Percentiles rank a stretch among this genome's conserved stretches.
Conservation (phyloP, 2,113 vertebrate genomes). For the Python bivittatus region DNA sequence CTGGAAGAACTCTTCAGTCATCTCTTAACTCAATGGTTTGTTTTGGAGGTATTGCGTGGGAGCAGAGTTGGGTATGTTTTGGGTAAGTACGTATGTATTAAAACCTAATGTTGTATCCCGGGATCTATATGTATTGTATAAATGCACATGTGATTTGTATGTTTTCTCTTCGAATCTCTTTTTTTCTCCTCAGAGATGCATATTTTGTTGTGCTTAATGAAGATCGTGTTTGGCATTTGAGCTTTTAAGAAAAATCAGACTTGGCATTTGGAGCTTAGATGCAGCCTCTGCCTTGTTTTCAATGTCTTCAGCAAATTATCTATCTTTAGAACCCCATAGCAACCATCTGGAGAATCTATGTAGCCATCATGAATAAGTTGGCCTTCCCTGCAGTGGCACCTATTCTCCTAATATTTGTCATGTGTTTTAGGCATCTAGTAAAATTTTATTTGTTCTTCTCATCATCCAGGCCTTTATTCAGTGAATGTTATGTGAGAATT, state of each 20-base stretch:
- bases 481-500: background rate
- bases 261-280: background rate
- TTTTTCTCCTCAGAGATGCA: background rate
- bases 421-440: background rate
- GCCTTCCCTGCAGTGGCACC: background rate
- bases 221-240: background rate
- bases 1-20: background rate
- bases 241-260: background rate
- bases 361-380: background rate
- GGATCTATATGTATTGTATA: background rate
- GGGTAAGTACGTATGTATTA: background rate
- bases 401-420: background rate
- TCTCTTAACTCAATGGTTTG: background rate
- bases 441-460: background rate
- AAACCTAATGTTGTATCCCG: background rate
- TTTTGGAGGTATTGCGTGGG: background rate
- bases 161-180: background rate
- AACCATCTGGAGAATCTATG: background rate
- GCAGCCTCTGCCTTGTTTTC: background rate
- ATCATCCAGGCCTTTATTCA: background rate
- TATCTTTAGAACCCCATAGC: background rate
- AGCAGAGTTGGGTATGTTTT: background rate
- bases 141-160: background rate
- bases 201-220: background rate
- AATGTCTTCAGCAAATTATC: background rate